Base-by-base conservation (phyloP, 2,797 vertebrate genomes). In the Rhynchotus rufescens region DNA sequence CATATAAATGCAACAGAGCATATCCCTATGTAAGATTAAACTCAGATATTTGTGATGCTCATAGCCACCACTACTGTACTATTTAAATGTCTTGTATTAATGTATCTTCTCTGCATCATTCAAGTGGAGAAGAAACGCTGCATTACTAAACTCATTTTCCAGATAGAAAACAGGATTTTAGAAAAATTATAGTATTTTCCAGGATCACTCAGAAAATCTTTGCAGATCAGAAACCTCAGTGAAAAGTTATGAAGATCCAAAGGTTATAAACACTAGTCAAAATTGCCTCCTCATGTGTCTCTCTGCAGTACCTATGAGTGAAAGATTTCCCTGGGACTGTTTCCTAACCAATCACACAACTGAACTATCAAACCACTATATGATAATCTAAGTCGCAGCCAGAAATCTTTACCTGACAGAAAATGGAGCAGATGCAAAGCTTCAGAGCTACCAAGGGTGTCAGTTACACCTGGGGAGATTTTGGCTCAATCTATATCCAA, bases 71-170 rank as follows among this genome's bases (percentile, higher is more conserved):
- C 89, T 85, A 68, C 47, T 66, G 38, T 45, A 25, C 75, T 89
- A 84, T 44, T 56, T 38, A 81, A 77, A 79, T 76, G 64, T 38
- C 64, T 90, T 5, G 1, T 60, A 15, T 81, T 89, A 83, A 87
- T 79, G 64, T 60, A 81, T 96, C 90, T 74, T 92, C 28, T 56
- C 79, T 85, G 77, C 82, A 77, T 76, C 80, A 76, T 36, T 34
- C 75, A 71, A 88, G 30, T 73, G 62, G 90, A 74, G 60, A 77
- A 77, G 80, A 94, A 89, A 56, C 64, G 44, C 45, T 67, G 77
- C 85, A 79, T 89, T 92, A 59, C 52, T 42, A 30, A n/a, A 44
- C 12, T 83, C 52, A 13, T 80, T 60, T 85, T 84, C 47, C 32
- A 68, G 68, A 56, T 4, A 26, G 69, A 52, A 59, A 86, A 44